phyloP scores from a whole-genome alignment of 2,113 vertebrate species.

The Aegypius monachus region DNA sequence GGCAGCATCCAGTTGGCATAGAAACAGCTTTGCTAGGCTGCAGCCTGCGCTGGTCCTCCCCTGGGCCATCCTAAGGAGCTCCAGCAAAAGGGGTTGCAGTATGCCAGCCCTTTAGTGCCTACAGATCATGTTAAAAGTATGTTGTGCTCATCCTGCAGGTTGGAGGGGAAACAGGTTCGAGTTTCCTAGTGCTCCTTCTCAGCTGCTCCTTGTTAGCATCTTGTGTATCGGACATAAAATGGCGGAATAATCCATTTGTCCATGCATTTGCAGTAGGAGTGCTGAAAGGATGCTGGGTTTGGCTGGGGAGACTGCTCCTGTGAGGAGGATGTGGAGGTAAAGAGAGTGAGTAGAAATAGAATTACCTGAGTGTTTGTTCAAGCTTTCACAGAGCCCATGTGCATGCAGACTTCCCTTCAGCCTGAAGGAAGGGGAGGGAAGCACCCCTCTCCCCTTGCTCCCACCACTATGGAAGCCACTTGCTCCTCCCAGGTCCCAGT shows the following conservation, averaged over 20 bases:
- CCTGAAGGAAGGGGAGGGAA: neutral
- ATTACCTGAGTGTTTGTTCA: neutral
- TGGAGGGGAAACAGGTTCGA: neutral
- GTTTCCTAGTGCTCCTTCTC: neutral
- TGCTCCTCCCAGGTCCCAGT: neutral
- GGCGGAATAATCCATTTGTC: neutral
- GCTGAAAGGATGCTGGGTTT: neutral
- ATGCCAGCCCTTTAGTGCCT: neutral
- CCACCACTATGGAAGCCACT: neutral
- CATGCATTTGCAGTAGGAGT: neutral
- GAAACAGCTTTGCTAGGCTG: neutral
- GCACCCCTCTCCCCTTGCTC: neutral
- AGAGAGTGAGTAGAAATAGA: neutral
- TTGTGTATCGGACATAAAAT: neutral
- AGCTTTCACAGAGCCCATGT: neutral
- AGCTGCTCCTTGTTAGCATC: neutral
- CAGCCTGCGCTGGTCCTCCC: neutral
- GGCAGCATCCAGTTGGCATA: neutral
- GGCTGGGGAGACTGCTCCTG: neutral
- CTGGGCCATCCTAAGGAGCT: neutral
- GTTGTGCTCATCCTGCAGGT: neutral
- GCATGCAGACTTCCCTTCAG: neutral
- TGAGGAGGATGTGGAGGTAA: neutral
- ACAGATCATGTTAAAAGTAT: neutral
- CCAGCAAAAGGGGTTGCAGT: neutral